Conservation (phyloP, 2,797 vertebrate species). For the Lacerta viridis region DNA sequence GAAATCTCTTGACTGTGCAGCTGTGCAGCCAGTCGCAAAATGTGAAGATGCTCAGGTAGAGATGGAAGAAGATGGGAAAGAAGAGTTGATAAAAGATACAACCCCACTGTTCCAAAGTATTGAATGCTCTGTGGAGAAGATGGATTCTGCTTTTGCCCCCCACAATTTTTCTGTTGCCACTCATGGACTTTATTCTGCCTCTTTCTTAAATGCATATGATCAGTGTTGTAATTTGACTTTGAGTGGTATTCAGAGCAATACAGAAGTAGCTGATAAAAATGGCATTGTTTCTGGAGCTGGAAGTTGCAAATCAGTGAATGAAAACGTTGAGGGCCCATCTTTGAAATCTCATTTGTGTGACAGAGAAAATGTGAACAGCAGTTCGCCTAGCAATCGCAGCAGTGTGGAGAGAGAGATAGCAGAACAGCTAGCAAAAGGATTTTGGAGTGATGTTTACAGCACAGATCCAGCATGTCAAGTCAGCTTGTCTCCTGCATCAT, state of each 20-base stretch:
- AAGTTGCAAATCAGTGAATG: constrained; percentile 63
- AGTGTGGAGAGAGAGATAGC: constrained; percentile 95
- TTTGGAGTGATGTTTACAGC: constrained; percentile 91
- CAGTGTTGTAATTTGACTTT: constrained; percentile 77
- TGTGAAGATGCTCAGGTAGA: constrained; percentile 73
- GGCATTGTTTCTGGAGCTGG: constrained; percentile 50
- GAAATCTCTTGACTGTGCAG: constrained; percentile 67
- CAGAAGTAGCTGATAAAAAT: constrained; percentile 61
- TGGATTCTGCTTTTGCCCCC: constrained; percentile 62
- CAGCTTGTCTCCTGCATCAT: constrained; percentile 64
- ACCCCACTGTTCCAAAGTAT: constrained; percentile 52
- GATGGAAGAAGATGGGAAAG: constrained; percentile 66
- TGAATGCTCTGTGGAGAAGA: constrained; percentile 58
- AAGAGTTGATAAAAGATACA: constrained; percentile 49
- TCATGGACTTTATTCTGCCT: constrained; percentile 74
- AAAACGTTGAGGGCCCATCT: constrained; percentile 49
- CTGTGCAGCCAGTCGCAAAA: constrained; percentile 73
- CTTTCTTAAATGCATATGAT: constrained; percentile 76
- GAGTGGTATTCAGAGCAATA: constrained; percentile 63
- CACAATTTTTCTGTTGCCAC: constrained; percentile 64
- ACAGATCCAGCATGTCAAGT: constrained; percentile 78
- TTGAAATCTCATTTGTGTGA: constrained; percentile 64
- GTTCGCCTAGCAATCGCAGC: constrained; percentile 80
- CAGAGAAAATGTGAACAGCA: constrained; percentile 55
- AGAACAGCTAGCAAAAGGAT: constrained; percentile 95